phyloP scores from a whole-genome alignment of 35 echinoderm and acorn worm species.

The Diadema setosum region DNA sequence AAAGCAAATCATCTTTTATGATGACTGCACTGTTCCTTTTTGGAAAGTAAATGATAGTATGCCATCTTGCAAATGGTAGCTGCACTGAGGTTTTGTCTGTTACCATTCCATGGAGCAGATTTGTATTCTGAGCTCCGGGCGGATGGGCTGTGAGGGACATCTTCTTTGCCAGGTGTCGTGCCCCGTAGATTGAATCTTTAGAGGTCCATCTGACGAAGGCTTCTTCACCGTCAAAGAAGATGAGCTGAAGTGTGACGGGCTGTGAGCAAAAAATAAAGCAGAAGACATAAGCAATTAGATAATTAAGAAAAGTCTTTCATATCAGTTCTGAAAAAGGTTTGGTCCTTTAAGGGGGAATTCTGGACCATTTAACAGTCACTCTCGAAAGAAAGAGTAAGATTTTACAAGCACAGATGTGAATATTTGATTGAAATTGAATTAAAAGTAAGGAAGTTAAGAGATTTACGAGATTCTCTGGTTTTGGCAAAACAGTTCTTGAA shows the following conservation, averaged over 20 bases:
- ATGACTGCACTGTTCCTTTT: not conserved
- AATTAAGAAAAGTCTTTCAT: too few species aligned
- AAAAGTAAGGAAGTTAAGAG: too few species aligned
- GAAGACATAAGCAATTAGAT: not conserved
- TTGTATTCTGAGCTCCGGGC: not conserved
- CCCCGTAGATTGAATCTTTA: slow-evolving; percentile 69
- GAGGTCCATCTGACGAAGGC: slow-evolving; percentile 60
- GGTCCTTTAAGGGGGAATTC: too few species aligned
- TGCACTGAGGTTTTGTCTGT: not conserved
- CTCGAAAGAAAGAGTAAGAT: too few species aligned
- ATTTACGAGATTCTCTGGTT: too few species aligned
- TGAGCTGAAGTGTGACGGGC: slow-evolving; percentile 78
- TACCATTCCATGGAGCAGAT: slow-evolving; percentile 85
- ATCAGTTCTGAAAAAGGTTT: too few species aligned
- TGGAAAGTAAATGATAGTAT: not conserved
- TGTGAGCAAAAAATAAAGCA: slow-evolving; percentile 4
- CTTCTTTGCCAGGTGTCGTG: slow-evolving; percentile 62
- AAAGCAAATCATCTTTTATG: not conserved
- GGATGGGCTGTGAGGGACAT: slow-evolving; percentile 55
- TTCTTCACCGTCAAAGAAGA: slow-evolving; percentile 97
- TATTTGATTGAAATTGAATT: too few species aligned
- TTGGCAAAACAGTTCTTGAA: too few species aligned
- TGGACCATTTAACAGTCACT: too few species aligned
- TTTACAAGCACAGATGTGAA: too few species aligned
- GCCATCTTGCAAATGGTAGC: not conserved